Evolutionary conservation across 2,888 invertebrate species (phyloP).

Genomic region (Drosophila trichaetosa): DNA sequence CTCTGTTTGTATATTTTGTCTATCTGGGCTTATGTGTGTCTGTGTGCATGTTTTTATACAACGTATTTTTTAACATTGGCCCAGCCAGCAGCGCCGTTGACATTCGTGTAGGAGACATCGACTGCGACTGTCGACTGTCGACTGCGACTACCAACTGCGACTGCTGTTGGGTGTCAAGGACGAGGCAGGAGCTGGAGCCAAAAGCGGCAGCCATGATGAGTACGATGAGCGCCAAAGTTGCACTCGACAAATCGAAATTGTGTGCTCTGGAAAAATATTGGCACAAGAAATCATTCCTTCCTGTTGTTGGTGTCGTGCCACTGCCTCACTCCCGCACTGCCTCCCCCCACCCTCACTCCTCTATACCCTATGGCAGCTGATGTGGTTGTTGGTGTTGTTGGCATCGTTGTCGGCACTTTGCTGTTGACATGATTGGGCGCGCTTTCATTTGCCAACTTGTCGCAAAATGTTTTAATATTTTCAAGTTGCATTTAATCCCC

Average conservation of each 20-base stretch:
- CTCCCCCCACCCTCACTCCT: not conserved
- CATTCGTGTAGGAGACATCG: constrained; percentile 72
- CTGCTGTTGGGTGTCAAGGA: constrained; percentile 72
- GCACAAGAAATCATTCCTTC: constrained; percentile 85
- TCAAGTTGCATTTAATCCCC: constrained; percentile 80
- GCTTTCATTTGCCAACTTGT: constrained; percentile 81
- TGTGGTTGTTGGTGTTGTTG: constrained; percentile 36
- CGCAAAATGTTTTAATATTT: constrained; percentile 81
- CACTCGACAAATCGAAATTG: constrained; percentile 85
- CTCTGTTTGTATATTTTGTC: constrained; percentile 27
- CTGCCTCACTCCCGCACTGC: constrained; percentile 13
- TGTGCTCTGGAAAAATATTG: constrained; percentile 85
- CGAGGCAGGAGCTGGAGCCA: constrained; percentile 63
- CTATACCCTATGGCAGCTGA: constrained; percentile 7
- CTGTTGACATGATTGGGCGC: constrained; percentile 79
- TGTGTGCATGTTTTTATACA: constrained; percentile 53
- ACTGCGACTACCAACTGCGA: constrained; percentile 54
- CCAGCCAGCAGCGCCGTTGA: constrained; percentile 58
- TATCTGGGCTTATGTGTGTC: constrained; percentile 24
- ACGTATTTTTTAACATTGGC: constrained; percentile 69
- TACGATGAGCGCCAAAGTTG: constrained; percentile 81
- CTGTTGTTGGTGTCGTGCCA: constrained; percentile 77
- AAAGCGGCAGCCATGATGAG: constrained; percentile 77
- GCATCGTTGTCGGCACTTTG: constrained; percentile 63
- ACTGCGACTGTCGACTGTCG: constrained; percentile 37